Conservation (phyloP, 2,888 invertebrate species). For the Nomada flava region DNA sequence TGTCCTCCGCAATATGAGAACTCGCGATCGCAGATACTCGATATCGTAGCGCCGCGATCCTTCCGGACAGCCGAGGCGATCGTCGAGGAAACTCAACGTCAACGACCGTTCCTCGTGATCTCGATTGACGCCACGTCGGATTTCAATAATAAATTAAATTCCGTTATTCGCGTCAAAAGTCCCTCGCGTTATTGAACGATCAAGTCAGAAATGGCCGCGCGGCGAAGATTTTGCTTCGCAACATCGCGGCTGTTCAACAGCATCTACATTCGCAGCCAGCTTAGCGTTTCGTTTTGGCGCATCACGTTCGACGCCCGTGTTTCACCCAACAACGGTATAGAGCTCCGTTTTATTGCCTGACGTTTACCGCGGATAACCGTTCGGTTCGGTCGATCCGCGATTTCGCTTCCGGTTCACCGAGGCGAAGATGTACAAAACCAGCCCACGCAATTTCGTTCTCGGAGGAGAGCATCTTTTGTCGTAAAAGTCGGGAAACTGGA, state of each 20-base stretch:
- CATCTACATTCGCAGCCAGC: too few species aligned
- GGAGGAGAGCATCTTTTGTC: constrained; percentile 37
- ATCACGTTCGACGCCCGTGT: too few species aligned
- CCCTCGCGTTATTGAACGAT: constrained; percentile 66
- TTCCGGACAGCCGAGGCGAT: constrained; percentile 51
- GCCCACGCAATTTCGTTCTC: constrained; percentile 53
- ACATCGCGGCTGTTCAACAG: too few species aligned
- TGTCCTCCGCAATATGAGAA: constrained; percentile 6
- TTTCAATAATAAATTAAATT: constrained; percentile 75
- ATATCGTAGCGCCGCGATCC: constrained; percentile 56
- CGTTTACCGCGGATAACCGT: constrained; percentile 26
- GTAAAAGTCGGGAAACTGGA: constrained; percentile 49
- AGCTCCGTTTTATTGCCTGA: constrained; percentile 1
- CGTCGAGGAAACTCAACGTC: constrained; percentile 42
- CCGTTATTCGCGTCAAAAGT: constrained; percentile 72
- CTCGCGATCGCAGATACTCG: constrained; percentile 48
- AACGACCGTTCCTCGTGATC: constrained; percentile 56
- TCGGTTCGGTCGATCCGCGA: constrained; percentile 15
- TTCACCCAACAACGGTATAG: constrained; percentile 28
- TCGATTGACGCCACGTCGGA: constrained; percentile 36
- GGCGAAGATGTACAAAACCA: constrained; percentile 13
- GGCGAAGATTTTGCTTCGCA: background rate
- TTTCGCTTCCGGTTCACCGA: constrained; percentile 24
- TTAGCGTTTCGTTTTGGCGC: background rate
- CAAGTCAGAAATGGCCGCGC: constrained; percentile 5